These are phyloP conservation scores for Limosa lapponica DNA, from an alignment of 2,797 vertebrate genomes.

Conservation along the genomic window DNA sequence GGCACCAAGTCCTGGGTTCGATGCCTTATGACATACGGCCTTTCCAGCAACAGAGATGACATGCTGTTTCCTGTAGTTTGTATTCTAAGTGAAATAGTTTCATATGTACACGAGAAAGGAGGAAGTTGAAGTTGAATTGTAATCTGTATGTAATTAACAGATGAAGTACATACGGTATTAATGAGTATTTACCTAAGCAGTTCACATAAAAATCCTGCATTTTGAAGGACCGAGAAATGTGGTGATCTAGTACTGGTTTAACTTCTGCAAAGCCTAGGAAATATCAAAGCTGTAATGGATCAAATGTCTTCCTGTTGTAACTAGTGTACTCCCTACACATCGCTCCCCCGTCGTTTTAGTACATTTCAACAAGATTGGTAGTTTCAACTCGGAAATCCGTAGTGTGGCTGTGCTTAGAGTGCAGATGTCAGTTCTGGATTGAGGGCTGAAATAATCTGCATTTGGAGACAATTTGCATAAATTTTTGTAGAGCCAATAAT, in stretches of 20 bases:
- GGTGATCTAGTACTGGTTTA: background rate
- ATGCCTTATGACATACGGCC: accelerated
- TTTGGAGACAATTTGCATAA: background rate
- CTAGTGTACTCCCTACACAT: background rate
- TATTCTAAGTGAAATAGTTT: background rate
- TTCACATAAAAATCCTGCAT: background rate
- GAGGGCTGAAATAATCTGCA: background rate
- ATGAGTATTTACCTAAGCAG: background rate
- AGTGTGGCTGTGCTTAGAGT: background rate
- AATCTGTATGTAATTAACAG: background rate
- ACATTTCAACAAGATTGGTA: background rate
- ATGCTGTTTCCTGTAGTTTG: background rate
- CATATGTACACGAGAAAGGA: background rate
- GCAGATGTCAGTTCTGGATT: background rate
- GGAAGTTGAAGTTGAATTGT: background rate
- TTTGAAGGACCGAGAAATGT: background rate
- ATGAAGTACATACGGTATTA: background rate
- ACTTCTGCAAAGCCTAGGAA: background rate
- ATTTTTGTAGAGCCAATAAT: background rate
- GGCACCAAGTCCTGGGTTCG: background rate
- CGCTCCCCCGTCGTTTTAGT: background rate
- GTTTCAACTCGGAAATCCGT: background rate
- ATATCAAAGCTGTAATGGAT: background rate
- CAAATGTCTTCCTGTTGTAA: background rate
- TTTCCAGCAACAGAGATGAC: background rate